Evolutionary conservation across 2,797 vertebrate genomes (phyloP).

Genomic region (Lates japonicus): DNA sequence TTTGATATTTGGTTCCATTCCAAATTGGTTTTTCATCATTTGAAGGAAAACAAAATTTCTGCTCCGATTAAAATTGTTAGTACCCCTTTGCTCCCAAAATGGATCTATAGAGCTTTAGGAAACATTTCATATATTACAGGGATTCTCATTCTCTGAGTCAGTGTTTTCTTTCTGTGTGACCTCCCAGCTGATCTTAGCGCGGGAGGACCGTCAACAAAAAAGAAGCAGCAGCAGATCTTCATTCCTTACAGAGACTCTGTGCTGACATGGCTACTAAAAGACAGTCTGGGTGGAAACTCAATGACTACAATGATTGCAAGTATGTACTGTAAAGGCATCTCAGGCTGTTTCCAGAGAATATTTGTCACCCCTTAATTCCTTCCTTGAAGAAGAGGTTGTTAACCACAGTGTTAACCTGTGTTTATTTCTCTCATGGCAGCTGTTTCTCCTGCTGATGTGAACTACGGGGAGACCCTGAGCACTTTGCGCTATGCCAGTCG

Average conservation of each 20-base stretch:
- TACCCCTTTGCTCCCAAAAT: slow-evolving; percentile 1
- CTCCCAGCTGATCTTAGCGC: slow-evolving; percentile 92
- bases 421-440: slow-evolving; percentile 78
- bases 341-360: not conserved
- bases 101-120: slow-evolving; percentile 1
- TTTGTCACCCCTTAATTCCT: not conserved
- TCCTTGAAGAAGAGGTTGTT: not conserved
- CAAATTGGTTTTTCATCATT: not conserved
- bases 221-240: slow-evolving; percentile 94
- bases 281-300: slow-evolving; percentile 97
- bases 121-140: slow-evolving; percentile 1
- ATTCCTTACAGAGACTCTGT: slow-evolving; percentile 98
- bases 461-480: slow-evolving; percentile 95
- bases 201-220: slow-evolving; percentile 84
- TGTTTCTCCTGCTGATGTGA: slow-evolving; percentile 95
- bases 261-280: slow-evolving; percentile 97
- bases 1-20: not conserved
- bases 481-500: slow-evolving; percentile 96
- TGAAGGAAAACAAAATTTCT: not conserved
- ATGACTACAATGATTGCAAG: slow-evolving; percentile 98
- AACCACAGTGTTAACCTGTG: not conserved
- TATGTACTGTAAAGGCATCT: slow-evolving; percentile 79
- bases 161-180: slow-evolving; percentile 40
- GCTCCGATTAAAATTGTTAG: not conserved
- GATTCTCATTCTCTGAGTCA: slow-evolving; percentile 23